Conservation (phyloP, 1,140 invertebrate genomes). For the Drosophila ficusphila region DNA sequence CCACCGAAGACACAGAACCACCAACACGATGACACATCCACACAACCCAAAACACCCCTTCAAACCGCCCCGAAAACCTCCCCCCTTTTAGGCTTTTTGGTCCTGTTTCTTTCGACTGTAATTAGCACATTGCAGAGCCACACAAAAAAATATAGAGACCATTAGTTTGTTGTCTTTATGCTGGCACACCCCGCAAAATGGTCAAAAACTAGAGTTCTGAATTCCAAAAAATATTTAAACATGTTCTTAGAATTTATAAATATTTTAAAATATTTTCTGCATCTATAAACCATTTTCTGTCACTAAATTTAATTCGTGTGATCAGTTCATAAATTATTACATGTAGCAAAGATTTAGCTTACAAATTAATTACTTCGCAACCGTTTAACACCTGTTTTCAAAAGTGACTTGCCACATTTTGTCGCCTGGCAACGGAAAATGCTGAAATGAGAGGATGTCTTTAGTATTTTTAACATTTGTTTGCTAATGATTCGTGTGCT, state of each 20-base stretch:
- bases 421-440: conserved; percentile 1
- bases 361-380: no score
- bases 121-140: conserved; percentile 68
- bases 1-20: conserved; percentile 37
- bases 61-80: not conserved
- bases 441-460: not conserved
- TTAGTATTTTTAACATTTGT: conserved; percentile 57
- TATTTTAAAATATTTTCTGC: no score
- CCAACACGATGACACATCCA: conserved; percentile 24
- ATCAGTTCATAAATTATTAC: no score
- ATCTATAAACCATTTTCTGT: no score
- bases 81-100: conserved; percentile 49
- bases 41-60: not conserved
- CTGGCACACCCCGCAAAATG: conserved; percentile 12
- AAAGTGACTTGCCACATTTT: not conserved
- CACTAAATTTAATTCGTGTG: no score
- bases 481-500: conserved; percentile 56
- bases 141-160: not conserved
- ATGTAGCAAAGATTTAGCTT: no score
- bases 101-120: conserved; percentile 66
- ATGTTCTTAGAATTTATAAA: no score
- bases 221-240: no score
- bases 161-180: conserved; percentile 41
- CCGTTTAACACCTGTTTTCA: no score
- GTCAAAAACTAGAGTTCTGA: no score